phyloP scores from a whole-genome alignment of 2,888 invertebrate species.

The Agrotis puta region DNA sequence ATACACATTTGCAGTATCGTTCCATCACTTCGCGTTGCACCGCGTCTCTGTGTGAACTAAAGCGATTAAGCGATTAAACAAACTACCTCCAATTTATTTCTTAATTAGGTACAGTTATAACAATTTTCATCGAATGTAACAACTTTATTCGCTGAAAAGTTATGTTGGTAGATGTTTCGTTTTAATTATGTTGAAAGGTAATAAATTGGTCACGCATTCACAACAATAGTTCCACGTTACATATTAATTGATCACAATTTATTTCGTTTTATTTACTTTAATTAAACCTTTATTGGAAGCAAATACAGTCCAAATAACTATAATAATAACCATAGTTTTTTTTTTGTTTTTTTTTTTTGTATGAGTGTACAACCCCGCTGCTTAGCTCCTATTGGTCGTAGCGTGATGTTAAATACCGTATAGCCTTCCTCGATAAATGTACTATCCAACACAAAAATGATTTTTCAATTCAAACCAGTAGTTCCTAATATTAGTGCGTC shows the following conservation, averaged over 20 bases:
- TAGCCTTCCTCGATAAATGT: too few species aligned
- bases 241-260: not conserved
- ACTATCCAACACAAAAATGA: too few species aligned
- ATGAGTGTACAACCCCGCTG: too few species aligned
- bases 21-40: too few species aligned
- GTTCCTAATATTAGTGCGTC: too few species aligned
- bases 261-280: not conserved
- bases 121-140: not conserved
- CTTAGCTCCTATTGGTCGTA: too few species aligned
- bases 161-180: not conserved
- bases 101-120: constrained; percentile 25
- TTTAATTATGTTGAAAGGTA: constrained; percentile 16
- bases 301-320: not conserved
- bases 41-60: too few species aligned
- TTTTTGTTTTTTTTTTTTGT: too few species aligned
- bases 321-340: too few species aligned
- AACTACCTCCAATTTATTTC: constrained; percentile 20
- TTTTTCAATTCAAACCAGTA: too few species aligned
- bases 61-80: constrained; percentile 2
- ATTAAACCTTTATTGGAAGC: not conserved
- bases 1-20: too few species aligned
- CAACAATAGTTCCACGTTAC: constrained; percentile 5
- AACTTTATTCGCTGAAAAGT: not conserved
- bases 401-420: too few species aligned
- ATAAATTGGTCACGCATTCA: constrained; percentile 24